Evolutionary conservation across 2,797 vertebrate genomes (phyloP), one percentile per base, ranked within the genome.

Genomic region (Uromys caudimaculatus): DNA sequence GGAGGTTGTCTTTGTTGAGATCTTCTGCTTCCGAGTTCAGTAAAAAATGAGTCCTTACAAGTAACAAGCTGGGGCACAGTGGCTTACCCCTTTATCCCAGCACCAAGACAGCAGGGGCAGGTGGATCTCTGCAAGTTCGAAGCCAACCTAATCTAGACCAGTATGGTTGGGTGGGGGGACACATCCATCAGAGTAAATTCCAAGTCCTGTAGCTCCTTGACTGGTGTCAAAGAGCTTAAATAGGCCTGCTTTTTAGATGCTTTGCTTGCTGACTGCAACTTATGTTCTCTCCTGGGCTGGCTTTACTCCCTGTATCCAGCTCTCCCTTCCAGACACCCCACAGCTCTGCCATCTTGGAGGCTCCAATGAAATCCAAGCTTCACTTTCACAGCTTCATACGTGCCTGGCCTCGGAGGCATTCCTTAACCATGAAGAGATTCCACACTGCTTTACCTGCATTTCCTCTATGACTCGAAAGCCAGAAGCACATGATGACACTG

Each of bases 101-200:
- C 21, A 58, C 21, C 35, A 8, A 24, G 35, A 56, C n/a, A 32
- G n/a, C 54, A 82, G 54, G 24, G n/a, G 35, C 11, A 81, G 35
- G 23, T 38, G 12, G 54, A 41, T 27, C 23, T 81, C 21, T 56
- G 32, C 35, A 56, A n/a, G 52, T 81, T 56, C 23, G 10, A 81
- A 81, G 35, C 52, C 78, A 81, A 13, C 35, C 52, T 81, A 54
- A n/a, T 56, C 78, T 81, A 54, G 77, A 52, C 50, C 77, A n/a
- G 67, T 69, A 69, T 7, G 8, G 21, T 9, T 7, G 27, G 29
- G 44, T 11, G 0, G 6, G 16, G 29, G 14, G 7, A 2, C 11
- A 44, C 75, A 47, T 44, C 24, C 24, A 76, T 76, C 44, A 76
- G 23, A 75, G 27, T 27, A 47, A 16, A 76, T 27, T 16, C 12